Conservation (phyloP, 2,888 invertebrate genomes). For the Ophion slaviceki region DNA sequence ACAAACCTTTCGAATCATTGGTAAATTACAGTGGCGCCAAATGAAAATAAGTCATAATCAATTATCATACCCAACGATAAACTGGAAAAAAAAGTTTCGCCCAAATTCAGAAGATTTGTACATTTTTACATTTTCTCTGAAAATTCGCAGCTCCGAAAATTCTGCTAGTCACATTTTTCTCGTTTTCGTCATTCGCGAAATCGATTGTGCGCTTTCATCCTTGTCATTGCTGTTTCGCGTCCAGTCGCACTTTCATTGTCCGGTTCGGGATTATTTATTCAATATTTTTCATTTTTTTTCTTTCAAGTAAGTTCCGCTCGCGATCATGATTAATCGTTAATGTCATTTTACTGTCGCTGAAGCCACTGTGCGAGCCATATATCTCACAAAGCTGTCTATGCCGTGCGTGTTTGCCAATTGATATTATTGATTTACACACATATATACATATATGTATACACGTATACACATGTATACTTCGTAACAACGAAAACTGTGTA, state of each 20-base stretch:
- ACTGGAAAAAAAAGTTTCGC: too few relatives aligned
- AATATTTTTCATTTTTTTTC: conserved; percentile 15
- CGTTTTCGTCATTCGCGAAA: conserved; percentile 4
- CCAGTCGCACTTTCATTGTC: conserved; percentile 2
- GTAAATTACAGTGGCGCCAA: too few relatives aligned
- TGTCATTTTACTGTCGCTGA: conserved; percentile 65
- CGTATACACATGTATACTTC: conserved; percentile 3
- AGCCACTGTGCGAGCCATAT: conserved; percentile 64
- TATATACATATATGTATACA: conserved; percentile 6
- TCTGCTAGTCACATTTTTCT: neutral
- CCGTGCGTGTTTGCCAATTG: conserved; percentile 56
- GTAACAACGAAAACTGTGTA: conserved; percentile 32
- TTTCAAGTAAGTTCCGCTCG: conserved; percentile 13
- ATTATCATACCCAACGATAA: too few relatives aligned
- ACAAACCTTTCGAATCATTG: too few relatives aligned
- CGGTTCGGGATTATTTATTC: conserved; percentile 16
- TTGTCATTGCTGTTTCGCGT: conserved; percentile 9
- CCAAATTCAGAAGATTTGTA: too few relatives aligned
- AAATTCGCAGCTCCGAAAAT: too few relatives aligned
- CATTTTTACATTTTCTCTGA: too few relatives aligned
- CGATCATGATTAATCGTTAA: conserved; percentile 56
- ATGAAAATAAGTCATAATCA: too few relatives aligned
- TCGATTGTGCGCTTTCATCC: conserved; percentile 15
- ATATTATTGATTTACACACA: conserved; percentile 43
- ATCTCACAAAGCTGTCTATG: conserved; percentile 59